These are phyloP conservation scores for Drosophila nigricruria DNA, from an alignment of 2,888 invertebrate genomes.

Conservation along the genomic window DNA sequence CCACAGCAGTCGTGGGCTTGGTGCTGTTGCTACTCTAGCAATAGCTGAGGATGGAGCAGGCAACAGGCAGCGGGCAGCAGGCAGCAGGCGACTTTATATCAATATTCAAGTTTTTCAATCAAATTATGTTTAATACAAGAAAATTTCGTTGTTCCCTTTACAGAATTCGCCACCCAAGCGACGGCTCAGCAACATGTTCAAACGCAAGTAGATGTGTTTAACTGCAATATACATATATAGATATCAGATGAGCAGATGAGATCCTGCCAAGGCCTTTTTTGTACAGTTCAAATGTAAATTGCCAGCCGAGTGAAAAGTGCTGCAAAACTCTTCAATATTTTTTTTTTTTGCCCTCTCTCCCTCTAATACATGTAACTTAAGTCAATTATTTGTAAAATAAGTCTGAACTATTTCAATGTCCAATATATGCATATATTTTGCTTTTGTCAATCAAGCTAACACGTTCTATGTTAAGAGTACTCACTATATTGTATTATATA, in stretches of 20 bases:
- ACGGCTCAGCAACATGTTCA: slow-evolving; percentile 84
- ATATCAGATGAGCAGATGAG: background rate
- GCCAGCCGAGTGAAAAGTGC: background rate
- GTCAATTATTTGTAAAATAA: slow-evolving; percentile 8
- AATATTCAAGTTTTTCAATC: background rate
- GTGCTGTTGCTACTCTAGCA: background rate
- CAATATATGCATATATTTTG: background rate
- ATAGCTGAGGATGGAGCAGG: background rate
- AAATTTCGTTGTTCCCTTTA: slow-evolving; percentile 51
- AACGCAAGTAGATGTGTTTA: slow-evolving; percentile 75
- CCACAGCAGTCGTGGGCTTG: background rate
- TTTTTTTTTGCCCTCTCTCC: too few species aligned
- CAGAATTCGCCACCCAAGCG: slow-evolving; percentile 84
- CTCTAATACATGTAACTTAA: background rate
- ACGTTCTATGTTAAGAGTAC: slow-evolving; percentile 11
- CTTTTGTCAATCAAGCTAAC: background rate
- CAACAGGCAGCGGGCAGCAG: slow-evolving; percentile 3
- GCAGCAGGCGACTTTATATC: background rate
- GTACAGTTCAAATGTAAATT: slow-evolving; percentile 11
- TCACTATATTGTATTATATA: slow-evolving; percentile 4
- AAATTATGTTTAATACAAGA: slow-evolving; percentile 3
- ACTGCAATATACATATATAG: slow-evolving; percentile 8
- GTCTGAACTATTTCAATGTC: background rate
- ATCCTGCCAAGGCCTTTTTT: background rate
- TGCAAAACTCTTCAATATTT: background rate